Evolutionary conservation across 2,797 vertebrate species (phyloP).

Genomic region (Miichthys miiuy): DNA sequence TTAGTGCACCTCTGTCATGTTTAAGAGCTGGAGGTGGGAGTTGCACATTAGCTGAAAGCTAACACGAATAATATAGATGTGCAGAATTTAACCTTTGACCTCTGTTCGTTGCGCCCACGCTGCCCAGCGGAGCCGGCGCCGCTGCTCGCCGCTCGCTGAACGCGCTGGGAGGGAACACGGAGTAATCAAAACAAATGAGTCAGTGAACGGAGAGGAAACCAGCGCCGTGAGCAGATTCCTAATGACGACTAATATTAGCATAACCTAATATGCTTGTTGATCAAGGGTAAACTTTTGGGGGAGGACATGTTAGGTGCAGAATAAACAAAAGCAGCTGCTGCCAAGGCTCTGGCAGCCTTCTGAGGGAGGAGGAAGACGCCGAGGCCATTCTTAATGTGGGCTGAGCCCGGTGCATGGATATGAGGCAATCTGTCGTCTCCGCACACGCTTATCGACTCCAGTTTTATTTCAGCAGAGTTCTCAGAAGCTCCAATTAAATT

Average conservation of each 20-base stretch:
- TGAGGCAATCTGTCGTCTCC: conserved; percentile 66
- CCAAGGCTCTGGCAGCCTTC: conserved; percentile 62
- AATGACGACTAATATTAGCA: conserved; percentile 79
- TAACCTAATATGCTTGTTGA: conserved; percentile 80
- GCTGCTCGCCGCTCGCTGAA: conserved; percentile 2
- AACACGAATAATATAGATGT: conserved; percentile 68
- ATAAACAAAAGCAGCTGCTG: conserved; percentile 80
- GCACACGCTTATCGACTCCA: conserved; percentile 46
- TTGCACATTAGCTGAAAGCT: conserved; percentile 70
- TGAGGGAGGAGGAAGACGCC: conserved; percentile 51
- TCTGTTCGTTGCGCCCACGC: conserved; percentile 45
- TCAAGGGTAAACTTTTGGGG: conserved; percentile 77
- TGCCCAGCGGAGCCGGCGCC: conserved; percentile 26
- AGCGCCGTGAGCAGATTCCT: conserved; percentile 68
- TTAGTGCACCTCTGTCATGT: conserved; percentile 71
- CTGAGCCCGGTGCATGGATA: conserved; percentile 57
- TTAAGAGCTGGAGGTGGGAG: conserved; percentile 71
- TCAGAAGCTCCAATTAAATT: conserved; percentile 73
- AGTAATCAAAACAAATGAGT: conserved; percentile 78
- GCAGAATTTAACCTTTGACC: conserved; percentile 70
- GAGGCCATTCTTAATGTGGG: conserved; percentile 65
- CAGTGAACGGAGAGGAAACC: conserved; percentile 52
- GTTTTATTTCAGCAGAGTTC: conserved; percentile 65
- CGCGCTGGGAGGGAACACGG: conserved; percentile 48
- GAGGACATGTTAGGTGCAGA: conserved; percentile 73